Evolutionary conservation across 2,113 vertebrate species (phyloP).

Genomic region (Rhinoptilus africanus): DNA sequence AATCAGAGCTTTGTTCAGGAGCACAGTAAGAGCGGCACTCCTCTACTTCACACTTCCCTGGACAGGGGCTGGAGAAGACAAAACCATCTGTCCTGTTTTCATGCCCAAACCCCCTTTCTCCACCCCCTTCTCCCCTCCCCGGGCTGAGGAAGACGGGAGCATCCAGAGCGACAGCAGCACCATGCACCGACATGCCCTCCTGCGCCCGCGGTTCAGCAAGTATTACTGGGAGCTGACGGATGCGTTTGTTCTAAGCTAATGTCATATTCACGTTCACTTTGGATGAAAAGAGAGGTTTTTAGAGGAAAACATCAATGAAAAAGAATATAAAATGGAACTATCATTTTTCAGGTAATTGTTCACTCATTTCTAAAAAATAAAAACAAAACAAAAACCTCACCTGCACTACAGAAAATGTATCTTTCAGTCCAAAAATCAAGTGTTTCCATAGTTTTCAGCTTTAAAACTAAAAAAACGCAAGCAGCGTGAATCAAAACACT

Average conservation of each 20-base stretch:
- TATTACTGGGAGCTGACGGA: not conserved
- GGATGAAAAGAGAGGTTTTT: not conserved
- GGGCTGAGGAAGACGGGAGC: not conserved
- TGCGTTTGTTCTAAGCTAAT: not conserved
- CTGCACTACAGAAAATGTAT: not conserved
- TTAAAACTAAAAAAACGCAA: not conserved
- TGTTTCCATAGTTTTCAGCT: not conserved
- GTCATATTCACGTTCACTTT: not conserved
- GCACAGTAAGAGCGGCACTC: not conserved
- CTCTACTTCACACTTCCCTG: not conserved
- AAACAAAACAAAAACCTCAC: not conserved
- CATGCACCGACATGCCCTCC: not conserved
- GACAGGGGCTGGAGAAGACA: not conserved
- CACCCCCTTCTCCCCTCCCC: not conserved
- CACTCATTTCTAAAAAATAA: not conserved
- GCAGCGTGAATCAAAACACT: not conserved
- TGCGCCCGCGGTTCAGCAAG: not conserved
- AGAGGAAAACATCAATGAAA: not conserved
- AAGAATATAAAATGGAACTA: not conserved
- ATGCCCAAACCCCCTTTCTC: not conserved
- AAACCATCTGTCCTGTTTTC: not conserved
- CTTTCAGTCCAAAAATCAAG: not conserved
- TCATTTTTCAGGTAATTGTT: not conserved
- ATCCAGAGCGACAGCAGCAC: not conserved
- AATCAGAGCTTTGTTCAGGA: not conserved